A percentile compares a stretch with the other conserved stretches of the same genome.
Conservation (phyloP, 2,888 invertebrate genomes). For the Lysandra bellargus region DNA sequence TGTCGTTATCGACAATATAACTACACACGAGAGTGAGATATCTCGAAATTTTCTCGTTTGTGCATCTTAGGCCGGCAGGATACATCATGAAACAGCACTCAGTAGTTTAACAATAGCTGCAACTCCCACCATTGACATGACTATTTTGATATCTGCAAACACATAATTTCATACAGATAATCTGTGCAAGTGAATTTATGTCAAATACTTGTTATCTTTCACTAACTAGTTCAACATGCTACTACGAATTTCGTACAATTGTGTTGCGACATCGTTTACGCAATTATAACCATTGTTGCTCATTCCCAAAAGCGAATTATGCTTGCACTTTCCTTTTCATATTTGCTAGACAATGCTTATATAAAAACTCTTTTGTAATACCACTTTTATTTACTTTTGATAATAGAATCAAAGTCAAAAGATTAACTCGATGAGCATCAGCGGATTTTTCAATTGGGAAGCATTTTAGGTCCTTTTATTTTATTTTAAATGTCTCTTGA, state of each 20-base stretch:
- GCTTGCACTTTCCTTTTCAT: slow-evolving; percentile 37
- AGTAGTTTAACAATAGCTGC: background rate
- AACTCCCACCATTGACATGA: background rate
- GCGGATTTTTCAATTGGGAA: background rate
- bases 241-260: slow-evolving; percentile 38
- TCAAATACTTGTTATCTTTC: slow-evolving; percentile 39
- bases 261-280: slow-evolving; percentile 39
- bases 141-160: slow-evolving; percentile 1
- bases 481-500: background rate
- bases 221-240: slow-evolving; percentile 40
- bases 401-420: background rate
- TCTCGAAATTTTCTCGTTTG: too few relatives aligned
- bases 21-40: too few relatives aligned
- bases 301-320: slow-evolving; percentile 37
- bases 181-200: slow-evolving; percentile 37
- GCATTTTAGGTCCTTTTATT: background rate
- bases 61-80: too few relatives aligned
- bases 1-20: too few relatives aligned
- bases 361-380: slow-evolving; percentile 27
- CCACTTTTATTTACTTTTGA: slow-evolving; percentile 13
- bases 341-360: slow-evolving; percentile 32
- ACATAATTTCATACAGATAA: slow-evolving; percentile 11
- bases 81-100: background rate
- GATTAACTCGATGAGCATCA: background rate
- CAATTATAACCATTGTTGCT: slow-evolving; percentile 39